Base-by-base conservation (phyloP, 2,888 invertebrate species). In the Tetranychus piercei region DNA sequence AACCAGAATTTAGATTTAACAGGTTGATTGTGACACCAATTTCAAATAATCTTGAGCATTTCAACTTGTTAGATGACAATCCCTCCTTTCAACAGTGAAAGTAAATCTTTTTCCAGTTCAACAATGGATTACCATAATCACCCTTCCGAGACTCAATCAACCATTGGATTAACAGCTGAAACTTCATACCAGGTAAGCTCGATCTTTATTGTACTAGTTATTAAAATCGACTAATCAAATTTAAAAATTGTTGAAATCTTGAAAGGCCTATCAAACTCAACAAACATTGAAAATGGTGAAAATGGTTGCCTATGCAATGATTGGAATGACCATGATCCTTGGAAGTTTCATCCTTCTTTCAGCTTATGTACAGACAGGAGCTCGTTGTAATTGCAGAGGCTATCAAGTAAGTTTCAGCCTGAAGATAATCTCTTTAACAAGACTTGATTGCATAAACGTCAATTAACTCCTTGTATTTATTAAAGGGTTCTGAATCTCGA, bases 341-440 rank as follows among this genome's bases (percentile, higher is more conserved):
- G 92, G 92, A 78, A 85, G 88, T 77, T 91, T 91, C 83, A 88
- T 92, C 80, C 85, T 92, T 81, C 90, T 91, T 74, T 88, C 90
- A 34, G 88, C 91, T 80, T 92, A 90, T 86, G 87, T 92, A 75
- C 87, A 90, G 78, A 90, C 91, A 66, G 88, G 89, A 77, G 88
- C 89, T 75, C 89, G 90, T 73, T 91, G 91, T 82, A 81, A 74
- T 34, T 77, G 77, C 72, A 72, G 76, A 11, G 66, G 23, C 44
- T 72, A 34, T 70, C 44, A 44, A 74, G 20, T 64, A 66, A 43
- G 74, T 74, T 45, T 11, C 15, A 18, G 23, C 8, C 6, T 34
- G 9, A 0, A 18, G 45, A 7, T 4, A 73, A 55, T 45, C 15
- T 55, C 1, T 1, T 8, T 1, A 67, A 67, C n/a, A 3, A 18